Evolutionary conservation across 2,888 invertebrate species (phyloP).

Genomic region (Nebria brevicollis): DNA sequence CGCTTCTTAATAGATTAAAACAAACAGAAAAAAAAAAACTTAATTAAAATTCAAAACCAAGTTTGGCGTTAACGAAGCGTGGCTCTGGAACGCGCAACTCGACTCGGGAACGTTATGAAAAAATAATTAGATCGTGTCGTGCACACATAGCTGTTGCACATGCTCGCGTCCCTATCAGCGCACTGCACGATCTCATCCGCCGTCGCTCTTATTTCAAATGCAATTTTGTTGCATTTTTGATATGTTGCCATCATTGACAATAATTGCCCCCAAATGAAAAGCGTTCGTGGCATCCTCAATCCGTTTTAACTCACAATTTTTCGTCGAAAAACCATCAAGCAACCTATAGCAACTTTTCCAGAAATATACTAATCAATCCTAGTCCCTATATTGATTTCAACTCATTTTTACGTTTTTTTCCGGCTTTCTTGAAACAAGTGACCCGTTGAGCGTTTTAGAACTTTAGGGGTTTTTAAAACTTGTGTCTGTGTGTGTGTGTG

Average conservation of each 20-base stretch:
- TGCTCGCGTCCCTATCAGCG: not conserved
- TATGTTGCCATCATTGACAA: not conserved
- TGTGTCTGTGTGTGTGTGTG: not conserved
- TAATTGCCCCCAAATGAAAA: not conserved
- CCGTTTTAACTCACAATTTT: not conserved
- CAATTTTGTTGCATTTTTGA: not conserved
- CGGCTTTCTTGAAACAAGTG: too few species aligned
- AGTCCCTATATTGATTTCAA: not conserved
- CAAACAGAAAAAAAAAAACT: not conserved
- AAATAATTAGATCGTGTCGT: not conserved
- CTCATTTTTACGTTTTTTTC: too few species aligned
- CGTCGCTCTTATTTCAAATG: not conserved
- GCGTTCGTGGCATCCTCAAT: not conserved
- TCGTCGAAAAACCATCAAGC: too few species aligned
- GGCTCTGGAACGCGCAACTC: not conserved
- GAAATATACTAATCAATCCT: too few species aligned
- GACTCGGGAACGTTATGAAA: not conserved
- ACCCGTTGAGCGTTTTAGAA: not conserved
- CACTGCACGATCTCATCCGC: not conserved
- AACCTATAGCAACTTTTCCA: too few species aligned
- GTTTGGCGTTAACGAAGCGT: not conserved
- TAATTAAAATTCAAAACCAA: slow-evolving; percentile 1
- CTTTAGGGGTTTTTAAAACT: not conserved
- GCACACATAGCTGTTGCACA: not conserved
- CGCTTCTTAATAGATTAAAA: not conserved